Base-by-base conservation (phyloP, 2,113 vertebrate species). In the Apaloderma vittatum region DNA sequence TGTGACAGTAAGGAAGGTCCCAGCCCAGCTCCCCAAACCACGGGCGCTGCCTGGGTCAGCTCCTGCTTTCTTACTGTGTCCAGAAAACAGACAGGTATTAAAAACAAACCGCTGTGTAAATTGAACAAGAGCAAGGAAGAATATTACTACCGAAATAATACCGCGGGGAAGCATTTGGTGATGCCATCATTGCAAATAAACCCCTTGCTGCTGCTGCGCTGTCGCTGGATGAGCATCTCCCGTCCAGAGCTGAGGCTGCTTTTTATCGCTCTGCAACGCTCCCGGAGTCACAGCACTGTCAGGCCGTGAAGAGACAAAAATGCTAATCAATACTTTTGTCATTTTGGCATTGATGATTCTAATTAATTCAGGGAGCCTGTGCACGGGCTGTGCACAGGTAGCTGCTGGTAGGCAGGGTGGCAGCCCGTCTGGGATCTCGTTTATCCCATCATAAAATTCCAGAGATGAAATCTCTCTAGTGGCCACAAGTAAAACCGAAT, bases 121-220 rank as follows among this genome's bases (percentile, higher is more conserved):
- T 4, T 13, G 34, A 40, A 86, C 34, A 22, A 21, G 82, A 51
- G 65, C 30, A 37, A 49, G 26, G 58, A n/a, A 37, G 43, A 37
- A 22, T 27, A 4, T 32, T 46, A 18, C 13, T 18, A 13, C 49
- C 40, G 68, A 86, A 22, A 30, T 24, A 26, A 19, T 5, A 6
- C 1, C 1, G 2, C 1, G 6, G 6, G 19, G 65, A 27, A 46
- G 29, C 10, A 2, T 37, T 45, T 7, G 48, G 52, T 7, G 63
- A 55, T 26, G 59, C 32, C 52, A 3, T 36, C 12, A 6, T 3
- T 29, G 71, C 15, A 3, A 5, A 13, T 3, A 43, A 58, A 46
- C 32, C 54, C 27, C 70, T 37, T 8, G 1, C 40, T 54, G 61
- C 22, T 29, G 59, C 29, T 59, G 9, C 2, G 1, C 32, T 8